Evolutionary conservation across 2,113 vertebrate species (phyloP), one percentile per base, ranked within the genome.

Genomic region (Egretta garzetta): DNA sequence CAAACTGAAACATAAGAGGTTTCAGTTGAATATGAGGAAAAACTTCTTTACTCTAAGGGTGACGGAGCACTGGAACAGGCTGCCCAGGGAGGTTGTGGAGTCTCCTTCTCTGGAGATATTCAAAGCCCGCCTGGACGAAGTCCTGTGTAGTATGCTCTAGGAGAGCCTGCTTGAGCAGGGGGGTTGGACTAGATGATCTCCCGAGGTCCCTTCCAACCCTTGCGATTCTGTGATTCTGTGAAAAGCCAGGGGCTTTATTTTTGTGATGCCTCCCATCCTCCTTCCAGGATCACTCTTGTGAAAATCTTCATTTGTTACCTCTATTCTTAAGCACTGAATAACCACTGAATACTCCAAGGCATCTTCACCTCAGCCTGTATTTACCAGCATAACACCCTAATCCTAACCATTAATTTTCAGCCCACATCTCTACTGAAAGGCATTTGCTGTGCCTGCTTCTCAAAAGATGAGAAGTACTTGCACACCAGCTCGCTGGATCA

Each of bases 381-480:
- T 82, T 75, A 52, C 26, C 74, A 92, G 60, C 35, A 22, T 2
- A 53, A 47, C 35, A 50, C 35, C 26, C 47, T 53, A 93, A 86
- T 19, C 26, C 45, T 30, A 71, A 45, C n/a, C 47, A 6, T 81
- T 70, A 83, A 21, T 95, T 97, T 88, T 59, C 63, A 73, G 83
- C 94, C 99, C 98, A 97, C 97, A 9, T 97, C 98, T 49, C 98
- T 98, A 94, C 98, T 98, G 49, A 93, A 97, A 73, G 98, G 98
- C 4, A 91, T 99, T 47, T 94, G 98, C 47, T 99, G 97, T 17
- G 98, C 98, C 35, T 98, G 98, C 14, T 99, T 99, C 97, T 99
- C 99, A 17, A 97, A 97, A 75, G 98, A 98, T 10, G 97, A 98
- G 80, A 97, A 97, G 52, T 98, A 98, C 1, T 64, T 99, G 83